A percentile compares a stretch with the other conserved stretches of the same genome.
These are phyloP conservation scores for Reticulitermes lucifugus DNA, from an alignment of 2,888 invertebrate genomes.

Conservation along the genomic window DNA sequence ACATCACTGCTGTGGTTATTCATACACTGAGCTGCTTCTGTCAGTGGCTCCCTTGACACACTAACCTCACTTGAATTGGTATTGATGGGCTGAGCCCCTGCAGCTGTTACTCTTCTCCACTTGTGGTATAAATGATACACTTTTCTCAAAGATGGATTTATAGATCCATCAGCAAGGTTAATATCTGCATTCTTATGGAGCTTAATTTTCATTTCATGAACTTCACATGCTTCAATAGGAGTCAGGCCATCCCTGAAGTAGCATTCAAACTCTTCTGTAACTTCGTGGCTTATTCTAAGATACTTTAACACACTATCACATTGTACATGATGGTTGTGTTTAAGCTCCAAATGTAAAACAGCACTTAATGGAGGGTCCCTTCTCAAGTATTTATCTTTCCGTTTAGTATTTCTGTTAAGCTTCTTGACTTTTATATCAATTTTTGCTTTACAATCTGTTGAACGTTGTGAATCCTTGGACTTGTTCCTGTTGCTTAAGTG, in stretches of 20 bases:
- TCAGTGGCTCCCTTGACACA: no score
- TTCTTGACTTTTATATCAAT: slow-evolving; percentile 19
- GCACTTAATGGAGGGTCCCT: slow-evolving; percentile 21
- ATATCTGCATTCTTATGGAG: background rate
- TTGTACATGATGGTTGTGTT: slow-evolving; percentile 4
- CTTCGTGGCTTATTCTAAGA: background rate
- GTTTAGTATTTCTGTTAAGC: background rate
- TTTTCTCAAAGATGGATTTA: slow-evolving; percentile 16
- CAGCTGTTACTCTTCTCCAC: background rate
- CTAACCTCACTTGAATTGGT: background rate
- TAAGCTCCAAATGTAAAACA: background rate
- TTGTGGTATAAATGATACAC: background rate
- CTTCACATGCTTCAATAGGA: slow-evolving; percentile 18
- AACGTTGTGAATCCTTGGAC: background rate
- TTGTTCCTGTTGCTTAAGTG: slow-evolving; percentile 24
- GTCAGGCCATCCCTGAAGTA: slow-evolving; percentile 17
- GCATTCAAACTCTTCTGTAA: background rate
- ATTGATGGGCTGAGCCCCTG: slow-evolving; percentile 16
- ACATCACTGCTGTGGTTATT: no score
- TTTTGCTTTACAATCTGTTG: background rate
- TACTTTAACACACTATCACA: slow-evolving; percentile 1
- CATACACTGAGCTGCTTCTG: no score
- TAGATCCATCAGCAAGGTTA: slow-evolving; percentile 13
- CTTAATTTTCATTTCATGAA: slow-evolving; percentile 12
- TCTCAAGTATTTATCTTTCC: background rate